phyloP scores from a whole-genome alignment of 2,113 vertebrate genomes.

The Pantherophis guttatus region DNA sequence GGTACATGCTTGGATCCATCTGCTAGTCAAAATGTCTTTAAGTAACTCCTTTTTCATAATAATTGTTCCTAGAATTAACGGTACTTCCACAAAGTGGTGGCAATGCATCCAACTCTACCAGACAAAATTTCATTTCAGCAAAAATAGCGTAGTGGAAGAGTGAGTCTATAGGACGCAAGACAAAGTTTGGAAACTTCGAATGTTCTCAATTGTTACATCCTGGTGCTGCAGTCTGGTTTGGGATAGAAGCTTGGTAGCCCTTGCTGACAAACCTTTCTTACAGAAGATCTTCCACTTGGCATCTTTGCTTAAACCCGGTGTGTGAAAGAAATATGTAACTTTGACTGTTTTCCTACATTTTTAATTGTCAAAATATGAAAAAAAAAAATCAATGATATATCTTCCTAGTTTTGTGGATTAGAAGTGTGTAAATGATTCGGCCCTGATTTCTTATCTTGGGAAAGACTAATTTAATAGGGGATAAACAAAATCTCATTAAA shows the following conservation, averaged over 20 bases:
- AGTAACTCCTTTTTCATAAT: not conserved
- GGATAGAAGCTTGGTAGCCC: not conserved
- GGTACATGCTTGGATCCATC: not conserved
- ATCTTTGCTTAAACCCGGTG: not conserved
- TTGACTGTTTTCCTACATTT: not conserved
- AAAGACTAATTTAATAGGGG: not conserved
- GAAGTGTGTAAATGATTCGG: not conserved
- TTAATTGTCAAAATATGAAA: not conserved
- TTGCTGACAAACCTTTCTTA: not conserved
- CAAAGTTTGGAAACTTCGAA: not conserved
- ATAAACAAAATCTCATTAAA: not conserved
- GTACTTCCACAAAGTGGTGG: not conserved
- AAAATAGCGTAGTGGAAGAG: not conserved
- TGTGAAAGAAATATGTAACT: not conserved
- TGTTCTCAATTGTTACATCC: not conserved
- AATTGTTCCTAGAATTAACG: not conserved
- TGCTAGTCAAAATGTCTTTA: not conserved
- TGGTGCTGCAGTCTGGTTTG: not conserved
- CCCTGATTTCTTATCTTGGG: not conserved
- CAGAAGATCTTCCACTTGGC: not conserved
- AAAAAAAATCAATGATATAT: not conserved
- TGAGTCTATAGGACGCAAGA: not conserved
- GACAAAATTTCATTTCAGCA: not conserved
- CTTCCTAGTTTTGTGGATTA: not conserved
- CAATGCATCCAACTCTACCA: not conserved